Conservation (phyloP, 2,888 invertebrate genomes). For the Trachelus stipa region DNA sequence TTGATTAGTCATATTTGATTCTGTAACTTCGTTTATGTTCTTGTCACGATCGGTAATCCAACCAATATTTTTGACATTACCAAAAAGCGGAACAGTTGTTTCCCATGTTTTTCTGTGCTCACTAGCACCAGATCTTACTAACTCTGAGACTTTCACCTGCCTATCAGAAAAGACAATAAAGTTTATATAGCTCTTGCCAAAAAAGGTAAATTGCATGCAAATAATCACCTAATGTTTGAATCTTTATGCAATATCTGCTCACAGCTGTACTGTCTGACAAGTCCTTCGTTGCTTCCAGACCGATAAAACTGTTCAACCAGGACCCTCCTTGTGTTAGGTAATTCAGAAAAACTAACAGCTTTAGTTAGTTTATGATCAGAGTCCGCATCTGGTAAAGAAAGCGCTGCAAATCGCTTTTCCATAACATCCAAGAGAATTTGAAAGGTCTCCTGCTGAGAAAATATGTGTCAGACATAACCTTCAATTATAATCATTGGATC, state of each 20-base stretch:
- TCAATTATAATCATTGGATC: slow-evolving; percentile 23
- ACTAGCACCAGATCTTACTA: slow-evolving; percentile 20
- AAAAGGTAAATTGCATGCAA: background rate
- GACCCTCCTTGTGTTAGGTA: slow-evolving; percentile 38
- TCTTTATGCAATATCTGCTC: slow-evolving; percentile 47
- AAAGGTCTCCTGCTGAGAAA: slow-evolving; percentile 29
- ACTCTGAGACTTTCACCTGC: slow-evolving; percentile 30
- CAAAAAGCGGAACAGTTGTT: slow-evolving; percentile 25
- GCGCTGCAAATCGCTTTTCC: slow-evolving; percentile 49
- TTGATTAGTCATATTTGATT: slow-evolving; percentile 10
- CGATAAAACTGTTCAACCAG: slow-evolving; percentile 41
- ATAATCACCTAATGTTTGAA: slow-evolving; percentile 41
- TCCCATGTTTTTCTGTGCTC: slow-evolving; percentile 30
- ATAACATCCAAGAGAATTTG: slow-evolving; percentile 42
- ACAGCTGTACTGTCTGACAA: slow-evolving; percentile 50
- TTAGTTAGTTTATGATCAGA: slow-evolving; percentile 40
- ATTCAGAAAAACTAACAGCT: slow-evolving; percentile 47
- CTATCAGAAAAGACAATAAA: slow-evolving; percentile 19
- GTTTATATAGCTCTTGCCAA: background rate
- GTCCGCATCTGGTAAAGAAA: slow-evolving; percentile 38
- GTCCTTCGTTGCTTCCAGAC: slow-evolving; percentile 31
- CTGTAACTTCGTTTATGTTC: slow-evolving; percentile 1
- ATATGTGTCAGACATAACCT: slow-evolving; percentile 26
- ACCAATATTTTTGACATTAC: slow-evolving; percentile 10
- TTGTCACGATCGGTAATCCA: slow-evolving; percentile 19